Conservation (phyloP, 2,797 vertebrate species). For the Eupleurogrammus muticus region DNA sequence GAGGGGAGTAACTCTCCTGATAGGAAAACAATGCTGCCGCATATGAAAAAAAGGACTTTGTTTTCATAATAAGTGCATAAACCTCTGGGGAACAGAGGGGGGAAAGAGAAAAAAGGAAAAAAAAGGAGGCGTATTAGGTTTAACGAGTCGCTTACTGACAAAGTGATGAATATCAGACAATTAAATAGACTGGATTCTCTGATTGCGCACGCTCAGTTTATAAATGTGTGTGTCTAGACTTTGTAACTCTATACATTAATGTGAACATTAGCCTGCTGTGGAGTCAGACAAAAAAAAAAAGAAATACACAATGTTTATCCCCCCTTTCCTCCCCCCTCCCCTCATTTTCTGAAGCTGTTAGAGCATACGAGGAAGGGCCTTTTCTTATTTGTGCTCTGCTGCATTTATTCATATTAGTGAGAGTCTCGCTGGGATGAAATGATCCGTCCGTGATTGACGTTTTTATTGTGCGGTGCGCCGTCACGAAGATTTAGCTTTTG, state of each 20-base stretch:
- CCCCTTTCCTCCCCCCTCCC: conserved; percentile 37
- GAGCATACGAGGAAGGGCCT: conserved; percentile 26
- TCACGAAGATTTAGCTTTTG: conserved; percentile 42
- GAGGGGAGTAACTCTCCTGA: conserved; percentile 57
- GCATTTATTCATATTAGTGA: conserved; percentile 53
- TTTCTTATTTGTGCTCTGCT: conserved; percentile 4
- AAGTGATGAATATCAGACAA: conserved; percentile 80
- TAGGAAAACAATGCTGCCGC: conserved; percentile 61
- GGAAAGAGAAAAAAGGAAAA: conserved; percentile 60
- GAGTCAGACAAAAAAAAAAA: conserved; percentile 63
- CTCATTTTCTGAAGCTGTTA: conserved; percentile 52
- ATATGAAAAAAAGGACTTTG: conserved; percentile 60
- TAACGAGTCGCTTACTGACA: conserved; percentile 81
- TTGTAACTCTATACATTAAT: conserved; percentile 84
- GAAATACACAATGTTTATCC: conserved; percentile 71
- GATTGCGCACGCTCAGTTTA: conserved; percentile 71
- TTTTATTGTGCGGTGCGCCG: conserved; percentile 51
- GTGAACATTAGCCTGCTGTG: conserved; percentile 80
- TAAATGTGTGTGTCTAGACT: conserved; percentile 73
- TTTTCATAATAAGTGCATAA: conserved; percentile 78
- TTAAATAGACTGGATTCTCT: conserved; percentile 74
- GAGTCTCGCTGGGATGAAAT: conserved; percentile 36
- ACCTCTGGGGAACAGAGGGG: conserved; percentile 62
- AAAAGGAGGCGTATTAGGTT: conserved; percentile 77
- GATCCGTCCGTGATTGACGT: conserved; percentile 50